phyloP scores from a whole-genome alignment of 2,113 vertebrate species.

The Osmerus eperlanus region DNA sequence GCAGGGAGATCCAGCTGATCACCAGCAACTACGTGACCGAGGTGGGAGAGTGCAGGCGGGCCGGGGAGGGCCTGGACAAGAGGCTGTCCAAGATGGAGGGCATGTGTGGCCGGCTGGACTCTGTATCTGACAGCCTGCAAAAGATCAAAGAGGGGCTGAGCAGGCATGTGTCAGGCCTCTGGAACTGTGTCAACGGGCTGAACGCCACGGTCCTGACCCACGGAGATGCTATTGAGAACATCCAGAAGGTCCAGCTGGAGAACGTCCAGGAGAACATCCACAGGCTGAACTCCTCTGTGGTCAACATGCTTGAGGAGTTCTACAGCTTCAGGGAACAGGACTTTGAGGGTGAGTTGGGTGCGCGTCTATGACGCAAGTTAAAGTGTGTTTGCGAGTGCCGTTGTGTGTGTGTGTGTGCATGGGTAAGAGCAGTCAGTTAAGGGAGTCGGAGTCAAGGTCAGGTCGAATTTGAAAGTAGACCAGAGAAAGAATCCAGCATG shows the following conservation, averaged over 20 bases:
- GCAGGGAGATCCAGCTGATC: constrained; percentile 63
- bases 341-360: constrained; percentile 65
- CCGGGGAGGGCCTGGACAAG: constrained; percentile 70
- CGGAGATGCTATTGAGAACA: constrained; percentile 71
- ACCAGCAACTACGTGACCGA: constrained; percentile 64
- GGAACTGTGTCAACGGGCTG: constrained; percentile 78
- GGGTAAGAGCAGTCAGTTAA: constrained; percentile 17
- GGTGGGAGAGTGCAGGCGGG: constrained; percentile 64
- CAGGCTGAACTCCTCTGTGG: constrained; percentile 78
- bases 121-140: constrained; percentile 73
- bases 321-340: constrained; percentile 69
- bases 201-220: constrained; percentile 76
- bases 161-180: constrained; percentile 82
- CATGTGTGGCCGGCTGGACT: constrained; percentile 78
- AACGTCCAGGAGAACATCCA: constrained; percentile 66
- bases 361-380: not conserved
- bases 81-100: constrained; percentile 82
- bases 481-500: constrained; percentile 42
- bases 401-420: constrained; percentile 34
- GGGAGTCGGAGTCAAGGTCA: constrained; percentile 26
- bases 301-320: constrained; percentile 70
- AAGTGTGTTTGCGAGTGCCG: not conserved
- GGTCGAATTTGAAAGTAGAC: constrained; percentile 31
- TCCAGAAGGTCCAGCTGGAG: constrained; percentile 74
- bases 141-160: constrained; percentile 81